These are phyloP conservation scores for Antheraea assamensis DNA, from an alignment of 2,888 invertebrate genomes.

Conservation along the genomic window DNA sequence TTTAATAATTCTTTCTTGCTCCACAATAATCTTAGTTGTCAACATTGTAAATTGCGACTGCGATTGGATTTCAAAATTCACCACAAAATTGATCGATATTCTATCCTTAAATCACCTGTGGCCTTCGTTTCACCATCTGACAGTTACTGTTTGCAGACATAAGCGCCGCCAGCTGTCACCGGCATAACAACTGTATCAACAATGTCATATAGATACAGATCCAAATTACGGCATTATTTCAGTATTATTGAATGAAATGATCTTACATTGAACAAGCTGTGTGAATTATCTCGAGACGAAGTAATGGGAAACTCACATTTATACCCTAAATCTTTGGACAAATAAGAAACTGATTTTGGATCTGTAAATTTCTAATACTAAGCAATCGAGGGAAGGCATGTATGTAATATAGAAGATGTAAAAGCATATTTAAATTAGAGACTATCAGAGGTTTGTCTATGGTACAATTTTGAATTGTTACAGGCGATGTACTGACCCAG, in stretches of 20 bases:
- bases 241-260: constrained; percentile 18
- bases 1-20: neutral
- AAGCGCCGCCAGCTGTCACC: constrained; percentile 16
- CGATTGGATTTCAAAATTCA: neutral
- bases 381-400: neutral
- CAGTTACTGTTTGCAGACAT: constrained; percentile 11
- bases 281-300: constrained; percentile 7
- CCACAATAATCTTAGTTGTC: neutral
- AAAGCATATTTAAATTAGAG: neutral
- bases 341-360: neutral
- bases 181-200: constrained; percentile 43
- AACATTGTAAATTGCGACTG: neutral
- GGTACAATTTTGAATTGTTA: neutral
- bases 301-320: constrained; percentile 15
- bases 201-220: constrained; percentile 42
- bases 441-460: too few species aligned
- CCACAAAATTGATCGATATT: neutral
- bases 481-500: neutral
- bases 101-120: constrained; percentile 5
- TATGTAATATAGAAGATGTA: neutral
- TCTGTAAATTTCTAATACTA: too few species aligned
- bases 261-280: constrained; percentile 26
- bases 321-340: neutral
- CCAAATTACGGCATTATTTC: constrained; percentile 25
- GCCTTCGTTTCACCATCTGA: constrained; percentile 14